phyloP scores from a whole-genome alignment of 2,113 vertebrate genomes.

The Macaca fascicularis region T2T-MFA8v1.1 NC_088388.1:84381001-84381500 shows the following conservation, averaged over 20 bases:
- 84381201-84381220: background rate
- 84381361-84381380: background rate
- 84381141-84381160: conserved; percentile 43
- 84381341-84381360: background rate
- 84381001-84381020: background rate
- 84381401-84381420: conserved; percentile 10
- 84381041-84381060: background rate
- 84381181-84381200: background rate
- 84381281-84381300: background rate
- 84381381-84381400: background rate
- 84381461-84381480: background rate
- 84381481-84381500: background rate
- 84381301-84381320: background rate
- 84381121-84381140: background rate
- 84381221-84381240: background rate
- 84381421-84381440: background rate
- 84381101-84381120: conserved; percentile 1
- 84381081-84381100: background rate
- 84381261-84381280: background rate
- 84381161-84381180: background rate
- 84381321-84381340: background rate
- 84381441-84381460: background rate
- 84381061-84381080: conserved; percentile 29
- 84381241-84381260: background rate
- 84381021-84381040: background rate